Evolutionary conservation across 2,888 invertebrate species (phyloP).

Genomic region (Eupsilia transversa): DNA sequence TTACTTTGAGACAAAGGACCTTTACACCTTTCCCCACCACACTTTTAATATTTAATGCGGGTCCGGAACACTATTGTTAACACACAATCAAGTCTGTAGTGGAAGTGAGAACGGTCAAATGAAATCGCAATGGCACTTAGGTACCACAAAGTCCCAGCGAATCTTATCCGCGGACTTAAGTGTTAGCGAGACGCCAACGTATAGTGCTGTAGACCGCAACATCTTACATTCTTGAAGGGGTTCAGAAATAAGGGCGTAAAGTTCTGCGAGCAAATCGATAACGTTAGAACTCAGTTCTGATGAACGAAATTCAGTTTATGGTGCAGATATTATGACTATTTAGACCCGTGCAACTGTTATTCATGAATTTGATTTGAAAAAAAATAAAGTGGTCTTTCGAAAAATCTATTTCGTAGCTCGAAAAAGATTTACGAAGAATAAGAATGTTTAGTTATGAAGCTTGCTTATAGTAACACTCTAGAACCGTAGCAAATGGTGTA

Average conservation of each 20-base stretch:
- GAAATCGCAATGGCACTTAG: conserved; percentile 72
- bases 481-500: no score
- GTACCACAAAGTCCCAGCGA: conserved; percentile 69
- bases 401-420: neutral
- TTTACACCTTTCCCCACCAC: conserved; percentile 14
- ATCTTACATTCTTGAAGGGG: conserved; percentile 80
- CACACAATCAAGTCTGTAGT: conserved; percentile 65
- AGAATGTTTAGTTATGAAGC: neutral
- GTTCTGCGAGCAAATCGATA: conserved; percentile 36
- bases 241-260: conserved; percentile 42
- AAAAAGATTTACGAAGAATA: no score
- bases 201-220: conserved; percentile 69
- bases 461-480: no score
- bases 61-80: conserved; percentile 60
- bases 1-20: conserved; percentile 31
- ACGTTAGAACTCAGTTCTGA: neutral
- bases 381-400: neutral
- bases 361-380: neutral
- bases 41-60: conserved; percentile 61
- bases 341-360: neutral
- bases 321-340: neutral
- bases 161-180: conserved; percentile 76
- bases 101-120: conserved; percentile 67
- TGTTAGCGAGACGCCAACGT: conserved; percentile 72
- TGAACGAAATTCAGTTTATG: neutral